Evolutionary conservation across 2,113 vertebrate genomes (phyloP), one percentile per base, ranked within the genome.

Genomic region (Pteronura brasiliensis): DNA sequence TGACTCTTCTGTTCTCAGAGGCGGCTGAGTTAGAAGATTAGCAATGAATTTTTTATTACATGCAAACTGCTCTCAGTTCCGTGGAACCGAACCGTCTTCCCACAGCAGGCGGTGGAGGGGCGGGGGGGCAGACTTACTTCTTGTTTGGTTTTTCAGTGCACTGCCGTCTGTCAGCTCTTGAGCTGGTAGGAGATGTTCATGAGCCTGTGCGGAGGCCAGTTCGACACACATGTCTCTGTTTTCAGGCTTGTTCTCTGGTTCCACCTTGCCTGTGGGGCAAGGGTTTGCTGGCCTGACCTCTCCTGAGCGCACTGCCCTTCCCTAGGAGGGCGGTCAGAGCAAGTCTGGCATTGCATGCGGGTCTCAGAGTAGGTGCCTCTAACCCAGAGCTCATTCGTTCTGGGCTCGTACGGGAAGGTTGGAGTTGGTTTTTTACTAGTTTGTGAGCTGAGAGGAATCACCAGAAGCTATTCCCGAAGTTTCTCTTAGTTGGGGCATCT

Each of bases 11-110:
- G 55, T 94, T 91, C 29, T 11, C 0, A 39, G 94, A 97, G 95
- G 63, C 13, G 23, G 1, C 93, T 69, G 49, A 98, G 67, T 97
- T 76, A 87, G 97, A 86, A 87, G 97, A 86, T 96, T 72, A 96
- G 96, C 92, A 85, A 67, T 97, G 97, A 96, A 94, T 98, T 97
- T 96, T 97, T 97, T 95, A 95, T 97, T 85, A 44, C 0, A 0
- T n/a, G 83, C 88, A 95, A 88, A 97, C 93, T 88, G 14, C 83
- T 92, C 90, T 89, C 92, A 67, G 92, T 93, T 94, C 81, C 1
- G 1, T 49, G 84, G 95, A 74, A 63, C 84, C 89, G 76, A 55
- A 79, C 49, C 52, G 65, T 42, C 95, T 76, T 97, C 65, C 96
- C 65, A 69, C 63, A 4, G 89, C 4, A 69, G n/a, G 7, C 34